Conservation (phyloP, 2,113 vertebrate genomes). For the Falco punctatus region DNA sequence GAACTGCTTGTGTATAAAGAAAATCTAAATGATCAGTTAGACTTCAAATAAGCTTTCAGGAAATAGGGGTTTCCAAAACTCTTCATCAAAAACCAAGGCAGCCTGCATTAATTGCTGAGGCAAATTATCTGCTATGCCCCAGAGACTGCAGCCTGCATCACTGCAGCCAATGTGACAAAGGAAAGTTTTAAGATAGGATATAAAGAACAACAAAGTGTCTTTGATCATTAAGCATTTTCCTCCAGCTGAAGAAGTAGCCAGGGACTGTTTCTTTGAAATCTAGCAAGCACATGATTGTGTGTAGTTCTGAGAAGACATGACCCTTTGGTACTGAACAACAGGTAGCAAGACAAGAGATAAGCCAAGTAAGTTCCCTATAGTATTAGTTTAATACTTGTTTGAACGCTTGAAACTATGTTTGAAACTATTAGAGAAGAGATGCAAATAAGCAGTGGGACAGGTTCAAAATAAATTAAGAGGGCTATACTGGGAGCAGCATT, state of each 20-base stretch:
- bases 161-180: neutral
- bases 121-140: neutral
- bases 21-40: neutral
- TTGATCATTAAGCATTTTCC: constrained; percentile 11
- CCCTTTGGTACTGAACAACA: neutral
- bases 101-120: neutral
- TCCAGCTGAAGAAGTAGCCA: neutral
- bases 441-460: neutral
- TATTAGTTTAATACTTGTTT: neutral
- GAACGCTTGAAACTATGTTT: neutral
- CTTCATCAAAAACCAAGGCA: neutral
- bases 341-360: neutral
- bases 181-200: neutral
- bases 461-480: neutral
- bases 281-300: neutral
- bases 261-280: constrained; percentile 23
- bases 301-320: neutral
- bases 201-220: neutral
- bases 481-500: neutral
- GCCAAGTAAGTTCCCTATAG: neutral
- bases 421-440: neutral
- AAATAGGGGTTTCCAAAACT: neutral
- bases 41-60: neutral
- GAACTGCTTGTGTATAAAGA: neutral
- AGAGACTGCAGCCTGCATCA: neutral